phyloP scores from a whole-genome alignment of 1,140 invertebrate genomes.

The Bombus haemorrhoidalis region DNA sequence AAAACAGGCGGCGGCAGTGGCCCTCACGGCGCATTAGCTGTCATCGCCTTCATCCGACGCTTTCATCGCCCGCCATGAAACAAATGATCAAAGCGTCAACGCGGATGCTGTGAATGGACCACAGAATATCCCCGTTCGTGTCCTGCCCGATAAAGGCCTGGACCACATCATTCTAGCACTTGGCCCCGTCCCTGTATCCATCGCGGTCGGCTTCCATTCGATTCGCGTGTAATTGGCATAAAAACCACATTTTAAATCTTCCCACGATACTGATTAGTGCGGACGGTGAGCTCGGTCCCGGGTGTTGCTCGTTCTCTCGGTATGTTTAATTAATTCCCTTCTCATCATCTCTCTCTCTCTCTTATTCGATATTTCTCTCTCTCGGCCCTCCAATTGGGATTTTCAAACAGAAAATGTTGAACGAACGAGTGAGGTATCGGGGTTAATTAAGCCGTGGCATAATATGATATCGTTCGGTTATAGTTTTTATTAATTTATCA shows the following conservation, averaged over 20 bases:
- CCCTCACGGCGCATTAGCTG: conserved; percentile 66
- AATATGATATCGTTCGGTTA: conserved; percentile 32
- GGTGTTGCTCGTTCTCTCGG: conserved; percentile 8
- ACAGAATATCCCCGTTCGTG: conserved; percentile 58
- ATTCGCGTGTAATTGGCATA: conserved; percentile 52
- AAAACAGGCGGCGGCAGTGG: conserved; percentile 58
- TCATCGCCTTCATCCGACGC: conserved; percentile 68
- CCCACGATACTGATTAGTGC: background rate
- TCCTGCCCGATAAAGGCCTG: conserved; percentile 61
- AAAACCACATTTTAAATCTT: conserved; percentile 49
- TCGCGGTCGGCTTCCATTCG: conserved; percentile 32
- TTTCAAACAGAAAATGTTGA: conserved; percentile 40
- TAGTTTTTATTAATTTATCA: conserved; percentile 41
- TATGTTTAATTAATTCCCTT: conserved; percentile 46
- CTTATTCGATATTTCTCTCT: background rate
- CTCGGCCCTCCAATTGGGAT: conserved; percentile 2
- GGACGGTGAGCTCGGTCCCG: background rate
- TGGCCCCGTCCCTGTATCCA: conserved; percentile 10
- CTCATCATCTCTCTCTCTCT: background rate
- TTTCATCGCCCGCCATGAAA: conserved; percentile 69
- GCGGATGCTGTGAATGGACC: conserved; percentile 69
- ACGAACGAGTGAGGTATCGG: conserved; percentile 30
- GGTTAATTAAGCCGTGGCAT: conserved; percentile 49
- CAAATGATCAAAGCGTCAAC: conserved; percentile 75
- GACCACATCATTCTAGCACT: conserved; percentile 47